Conservation (phyloP, 2,113 vertebrate genomes). For the Psettodes erumei region DNA sequence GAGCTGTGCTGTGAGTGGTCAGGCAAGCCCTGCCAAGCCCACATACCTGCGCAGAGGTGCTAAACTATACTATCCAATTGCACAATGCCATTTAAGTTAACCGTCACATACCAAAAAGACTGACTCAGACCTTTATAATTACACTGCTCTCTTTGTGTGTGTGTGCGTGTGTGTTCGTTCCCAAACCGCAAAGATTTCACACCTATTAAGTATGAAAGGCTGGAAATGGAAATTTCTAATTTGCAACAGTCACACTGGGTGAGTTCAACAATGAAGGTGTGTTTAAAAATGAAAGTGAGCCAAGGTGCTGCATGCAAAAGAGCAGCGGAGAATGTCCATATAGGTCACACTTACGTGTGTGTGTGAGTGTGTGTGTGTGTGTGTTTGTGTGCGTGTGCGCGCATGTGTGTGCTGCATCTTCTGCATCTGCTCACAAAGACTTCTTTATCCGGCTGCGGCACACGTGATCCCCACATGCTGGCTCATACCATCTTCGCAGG, state of each 20-base stretch:
- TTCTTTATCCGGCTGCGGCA: conserved; percentile 65
- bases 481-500: conserved; percentile 51
- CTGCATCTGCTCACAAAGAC: conserved; percentile 76
- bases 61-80: conserved; percentile 65
- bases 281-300: conserved; percentile 8
- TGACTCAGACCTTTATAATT: conserved; percentile 47
- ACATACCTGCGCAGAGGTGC: conserved; percentile 66
- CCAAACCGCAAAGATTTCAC: conserved; percentile 32
- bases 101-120: conserved; percentile 55
- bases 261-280: neutral
- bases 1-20: conserved; percentile 47
- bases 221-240: conserved; percentile 6
- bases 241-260: conserved; percentile 1
- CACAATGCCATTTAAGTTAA: conserved; percentile 58
- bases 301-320: neutral
- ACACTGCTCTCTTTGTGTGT: too few species aligned
- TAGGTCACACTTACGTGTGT: conserved; percentile 1
- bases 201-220: conserved; percentile 1
- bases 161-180: neutral
- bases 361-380: conserved; percentile 19
- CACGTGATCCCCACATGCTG: conserved; percentile 77
- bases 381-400: conserved; percentile 12
- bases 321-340: conserved; percentile 12
- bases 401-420: conserved; percentile 51
- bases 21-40: conserved; percentile 69